These are phyloP conservation scores for Epistrophella euchroma DNA, from an alignment of 2,888 invertebrate genomes.

Conservation along the genomic window DNA sequence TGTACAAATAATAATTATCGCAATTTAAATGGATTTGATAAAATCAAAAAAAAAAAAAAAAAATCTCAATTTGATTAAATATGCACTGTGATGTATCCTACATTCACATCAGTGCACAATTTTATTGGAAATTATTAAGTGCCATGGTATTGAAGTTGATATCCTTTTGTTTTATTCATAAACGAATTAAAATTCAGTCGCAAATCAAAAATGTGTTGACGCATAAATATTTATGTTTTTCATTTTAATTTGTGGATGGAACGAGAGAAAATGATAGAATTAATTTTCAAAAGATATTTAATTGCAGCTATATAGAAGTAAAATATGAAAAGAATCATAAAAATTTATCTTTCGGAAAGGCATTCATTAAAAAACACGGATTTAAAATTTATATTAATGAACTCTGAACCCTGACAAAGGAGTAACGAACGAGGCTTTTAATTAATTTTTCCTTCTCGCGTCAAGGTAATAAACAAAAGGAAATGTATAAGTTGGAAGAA, in stretches of 20 bases:
- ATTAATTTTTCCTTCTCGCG: conserved; percentile 26
- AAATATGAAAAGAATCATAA: neutral
- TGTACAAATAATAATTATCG: conserved; percentile 38
- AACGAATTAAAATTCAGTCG: conserved; percentile 46
- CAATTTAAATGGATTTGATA: conserved; percentile 34
- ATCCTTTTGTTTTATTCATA: conserved; percentile 36
- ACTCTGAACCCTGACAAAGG: conserved; percentile 13
- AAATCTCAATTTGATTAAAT: conserved; percentile 22
- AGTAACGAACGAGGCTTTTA: conserved; percentile 27
- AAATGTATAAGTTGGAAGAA: neutral
- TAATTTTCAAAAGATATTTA: conserved; percentile 51
- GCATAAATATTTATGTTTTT: conserved; percentile 67
- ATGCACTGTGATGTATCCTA: neutral
- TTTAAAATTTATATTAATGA: conserved; percentile 22
- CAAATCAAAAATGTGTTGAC: conserved; percentile 12
- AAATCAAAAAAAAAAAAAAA: neutral
- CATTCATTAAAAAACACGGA: conserved; percentile 15
- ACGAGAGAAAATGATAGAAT: conserved; percentile 15
- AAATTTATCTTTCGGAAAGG: conserved; percentile 25
- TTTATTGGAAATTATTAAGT: conserved; percentile 3
- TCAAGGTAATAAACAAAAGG: neutral
- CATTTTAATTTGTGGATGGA: conserved; percentile 35
- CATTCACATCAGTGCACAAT: conserved; percentile 8
- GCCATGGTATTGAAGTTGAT: conserved; percentile 6
- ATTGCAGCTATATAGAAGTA: conserved; percentile 25